Evolutionary conservation across 2,113 vertebrate species (phyloP).

Genomic region (Puntigrus tetrazona): DNA sequence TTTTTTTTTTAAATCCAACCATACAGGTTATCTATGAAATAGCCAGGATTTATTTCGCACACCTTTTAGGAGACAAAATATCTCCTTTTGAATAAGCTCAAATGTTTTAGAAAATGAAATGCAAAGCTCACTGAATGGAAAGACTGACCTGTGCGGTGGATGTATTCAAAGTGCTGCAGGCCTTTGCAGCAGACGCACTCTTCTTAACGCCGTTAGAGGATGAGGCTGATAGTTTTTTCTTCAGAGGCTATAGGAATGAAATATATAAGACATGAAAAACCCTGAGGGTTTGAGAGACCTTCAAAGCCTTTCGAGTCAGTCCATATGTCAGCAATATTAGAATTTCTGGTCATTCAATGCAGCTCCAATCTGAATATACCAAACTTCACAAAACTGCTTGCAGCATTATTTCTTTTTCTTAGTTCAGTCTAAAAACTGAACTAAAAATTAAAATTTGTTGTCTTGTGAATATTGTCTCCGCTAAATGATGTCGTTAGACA

Average conservation of each 20-base stretch:
- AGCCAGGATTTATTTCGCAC: background rate
- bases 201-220: slow-evolving; percentile 61
- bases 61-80: background rate
- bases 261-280: slow-evolving; percentile 20
- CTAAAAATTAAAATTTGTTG: background rate
- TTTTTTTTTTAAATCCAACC: background rate
- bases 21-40: background rate
- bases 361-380: background rate
- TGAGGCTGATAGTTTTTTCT: slow-evolving; percentile 56
- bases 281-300: slow-evolving; percentile 26
- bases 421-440: background rate
- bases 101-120: background rate
- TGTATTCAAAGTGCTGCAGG: background rate
- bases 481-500: background rate
- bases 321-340: background rate
- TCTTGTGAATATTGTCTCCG: background rate
- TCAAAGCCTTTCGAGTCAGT: background rate
- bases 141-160: slow-evolving; percentile 54
- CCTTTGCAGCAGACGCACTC: slow-evolving; percentile 55
- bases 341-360: background rate
- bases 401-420: background rate
- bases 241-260: slow-evolving; percentile 51
- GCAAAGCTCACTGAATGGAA: background rate
- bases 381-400: background rate
- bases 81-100: background rate